Evolutionary conservation across 2,888 invertebrate genomes (phyloP), one percentile per base, ranked within the genome.

Genomic region (Agriopis leucophaearia): DNA sequence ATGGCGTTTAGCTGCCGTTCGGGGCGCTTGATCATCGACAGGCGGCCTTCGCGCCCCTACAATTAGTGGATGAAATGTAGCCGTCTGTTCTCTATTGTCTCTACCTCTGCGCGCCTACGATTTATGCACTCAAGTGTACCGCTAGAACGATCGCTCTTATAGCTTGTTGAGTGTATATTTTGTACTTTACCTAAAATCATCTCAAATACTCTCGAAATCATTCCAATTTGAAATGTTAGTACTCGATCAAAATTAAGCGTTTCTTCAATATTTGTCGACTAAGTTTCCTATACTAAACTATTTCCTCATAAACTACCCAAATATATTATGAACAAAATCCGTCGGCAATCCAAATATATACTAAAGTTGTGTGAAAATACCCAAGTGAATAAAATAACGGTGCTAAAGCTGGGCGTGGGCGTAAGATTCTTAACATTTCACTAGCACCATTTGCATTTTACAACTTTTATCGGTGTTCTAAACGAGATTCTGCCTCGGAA

Each of bases 371-470:
- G 81, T 84, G 81, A 85, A 85, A 84, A 83, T 82, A 81, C 85
- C 78, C 83, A 82, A 81, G 84, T 84, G 82, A 86, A 86, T 85
- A 86, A 85, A 83, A 74, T 91, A 91, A 91, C 91, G 90, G 91
- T 83, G 74, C 82, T 75, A 76, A 78, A 76, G 72, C 73, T 75
- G 70, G 78, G 83, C 78, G 91, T 91, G 87, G 92, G 92, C 84
- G 88, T 86, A 81, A 85, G 86, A 90, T 90, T 92, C 88, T 88
- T 88, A 88, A 87, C 90, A 90, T 90, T 90, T 90, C 88, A 89
- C 88, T 90, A 87, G 83, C 74, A 79, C 85, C 83, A 92, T 93
- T 92, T 91, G 88, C 92, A 93, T 93, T 91, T 92, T 89, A 92
- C 92, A 91, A 89, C 89, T 90, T 92, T 89, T 91, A 91, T 90